A percentile compares a stretch with the other conserved stretches of the same genome.
Evolutionary conservation across 2,113 vertebrate genomes (phyloP).

Genomic region (Athene noctua): DNA sequence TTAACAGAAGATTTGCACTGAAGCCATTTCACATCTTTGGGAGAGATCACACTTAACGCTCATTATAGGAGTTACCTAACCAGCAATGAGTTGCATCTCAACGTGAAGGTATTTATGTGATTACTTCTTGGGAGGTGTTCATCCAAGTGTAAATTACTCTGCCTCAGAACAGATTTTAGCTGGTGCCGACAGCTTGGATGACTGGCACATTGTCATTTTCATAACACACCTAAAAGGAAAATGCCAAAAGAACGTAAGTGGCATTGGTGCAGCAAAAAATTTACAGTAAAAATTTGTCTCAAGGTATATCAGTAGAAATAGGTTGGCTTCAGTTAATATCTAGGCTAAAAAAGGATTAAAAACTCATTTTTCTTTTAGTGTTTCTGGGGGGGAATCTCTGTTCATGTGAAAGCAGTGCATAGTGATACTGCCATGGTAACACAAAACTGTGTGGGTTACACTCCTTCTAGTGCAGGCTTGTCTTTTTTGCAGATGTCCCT

Average conservation of each 20-base stretch:
- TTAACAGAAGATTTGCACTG: conserved; percentile 24
- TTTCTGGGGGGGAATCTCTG: background rate
- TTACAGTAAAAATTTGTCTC: conserved; percentile 47
- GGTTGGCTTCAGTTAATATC: conserved; percentile 39
- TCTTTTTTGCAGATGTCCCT: background rate
- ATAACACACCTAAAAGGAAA: conserved; percentile 76
- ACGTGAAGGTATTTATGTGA: conserved; percentile 66
- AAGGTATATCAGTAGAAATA: conserved; percentile 43
- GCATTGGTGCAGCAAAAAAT: conserved; percentile 25
- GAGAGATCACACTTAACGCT: background rate
- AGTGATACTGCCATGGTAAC: background rate
- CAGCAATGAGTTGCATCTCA: conserved; percentile 46
- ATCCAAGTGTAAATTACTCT: conserved; percentile 77
- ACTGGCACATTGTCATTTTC: conserved; percentile 82
- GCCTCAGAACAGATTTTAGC: conserved; percentile 73
- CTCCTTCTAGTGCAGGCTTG: background rate
- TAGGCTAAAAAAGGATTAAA: background rate
- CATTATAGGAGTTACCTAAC: conserved; percentile 48
- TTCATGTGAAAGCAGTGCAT: background rate
- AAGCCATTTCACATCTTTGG: conserved; percentile 38
- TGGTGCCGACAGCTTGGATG: conserved; percentile 74
- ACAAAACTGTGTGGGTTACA: background rate
- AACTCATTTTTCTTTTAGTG: background rate
- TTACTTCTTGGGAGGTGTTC: conserved; percentile 73
- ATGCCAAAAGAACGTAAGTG: conserved; percentile 73